A percentile compares a stretch with the other conserved stretches of the same genome.
Evolutionary conservation across 2,888 invertebrate species (phyloP).

Genomic region (Pterostichus madidus): DNA sequence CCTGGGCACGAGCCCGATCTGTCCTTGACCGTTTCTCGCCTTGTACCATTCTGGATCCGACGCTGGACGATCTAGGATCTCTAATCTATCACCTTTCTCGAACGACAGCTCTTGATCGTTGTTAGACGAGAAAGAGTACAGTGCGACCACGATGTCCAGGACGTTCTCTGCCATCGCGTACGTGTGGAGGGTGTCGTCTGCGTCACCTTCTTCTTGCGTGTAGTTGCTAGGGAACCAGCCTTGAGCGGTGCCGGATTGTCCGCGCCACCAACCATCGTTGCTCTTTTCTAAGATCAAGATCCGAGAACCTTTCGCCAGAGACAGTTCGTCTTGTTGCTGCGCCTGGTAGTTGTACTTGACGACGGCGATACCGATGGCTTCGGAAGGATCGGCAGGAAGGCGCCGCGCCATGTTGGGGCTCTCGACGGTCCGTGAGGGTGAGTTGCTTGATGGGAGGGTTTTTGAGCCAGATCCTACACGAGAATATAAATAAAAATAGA

Average conservation of each 20-base stretch:
- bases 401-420: conserved; percentile 88
- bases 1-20: conserved; percentile 95
- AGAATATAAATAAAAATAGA: background rate
- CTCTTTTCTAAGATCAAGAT: conserved; percentile 98
- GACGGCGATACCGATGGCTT: conserved; percentile 92
- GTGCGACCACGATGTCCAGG: conserved; percentile 96
- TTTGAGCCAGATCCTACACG: conserved; percentile 85
- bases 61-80: conserved; percentile 96
- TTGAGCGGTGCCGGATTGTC: conserved; percentile 84
- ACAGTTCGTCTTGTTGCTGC: conserved; percentile 87
- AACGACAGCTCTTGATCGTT: conserved; percentile 98
- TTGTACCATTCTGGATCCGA: conserved; percentile 99
- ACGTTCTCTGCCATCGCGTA: conserved; percentile 97
- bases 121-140: conserved; percentile 95
- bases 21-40: conserved; percentile 95
- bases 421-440: conserved; percentile 88
- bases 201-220: conserved; percentile 94
- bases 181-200: conserved; percentile 92
- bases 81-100: conserved; percentile 97
- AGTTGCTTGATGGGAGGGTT: conserved; percentile 91
- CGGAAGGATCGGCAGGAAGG: conserved; percentile 89
- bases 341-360: conserved; percentile 96
- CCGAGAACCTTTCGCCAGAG: conserved; percentile 95
- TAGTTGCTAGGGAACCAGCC: conserved; percentile 99
- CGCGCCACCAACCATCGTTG: conserved; percentile 99